Evolutionary conservation across 2,113 vertebrate species (phyloP), one percentile per base, ranked within the genome.

Genomic region (Chaetodon auriga): DNA sequence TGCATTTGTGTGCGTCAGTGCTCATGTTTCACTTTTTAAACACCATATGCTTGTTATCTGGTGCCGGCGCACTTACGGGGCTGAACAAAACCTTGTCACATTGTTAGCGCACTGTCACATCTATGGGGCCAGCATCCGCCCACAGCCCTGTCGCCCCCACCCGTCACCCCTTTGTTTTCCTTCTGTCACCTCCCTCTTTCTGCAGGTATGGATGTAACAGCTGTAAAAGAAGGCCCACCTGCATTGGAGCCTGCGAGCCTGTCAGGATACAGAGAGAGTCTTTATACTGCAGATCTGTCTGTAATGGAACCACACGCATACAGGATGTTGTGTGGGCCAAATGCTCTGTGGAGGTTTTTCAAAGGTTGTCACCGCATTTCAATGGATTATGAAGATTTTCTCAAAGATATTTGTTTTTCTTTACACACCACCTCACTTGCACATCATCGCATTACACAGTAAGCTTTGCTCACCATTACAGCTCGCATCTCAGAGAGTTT

Each of bases 1-100:
- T 82, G 75, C 61, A 78, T 89, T 87, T 68, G 89, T 85, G 86
- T 85, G 84, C 30, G 49, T 74, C 81, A 62, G 57, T 30, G 66
- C 76, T 87, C 87, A 76, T 90, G 83, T 91, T 89, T 82, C 76
- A 89, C 83, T 76, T 87, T 88, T 83, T 81, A 81, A 90, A 92
- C 87, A 75, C 70, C 58, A 7, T 57, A 35, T 21, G 65, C 77
- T 80, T 83, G 78, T 85, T 91, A 86, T 89, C 78, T 78, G 64
- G 23, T 55, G 71, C 19, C 11, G 73, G 54, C 71, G 65, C 77
- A 85, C 83, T 84, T 73, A 80, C 38, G 38, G 69, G 35, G 62
- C 68, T 73, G 69, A 90, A 86, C 19, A 54, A 82, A 84, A 84
- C 72, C 78, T 38, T 85, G 87, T 81, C 85, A 60, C 80, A 54